Evolutionary conservation across 2,113 vertebrate genomes (phyloP), one percentile per base, ranked within the genome.

Genomic region (Pedionomus torquatus): DNA sequence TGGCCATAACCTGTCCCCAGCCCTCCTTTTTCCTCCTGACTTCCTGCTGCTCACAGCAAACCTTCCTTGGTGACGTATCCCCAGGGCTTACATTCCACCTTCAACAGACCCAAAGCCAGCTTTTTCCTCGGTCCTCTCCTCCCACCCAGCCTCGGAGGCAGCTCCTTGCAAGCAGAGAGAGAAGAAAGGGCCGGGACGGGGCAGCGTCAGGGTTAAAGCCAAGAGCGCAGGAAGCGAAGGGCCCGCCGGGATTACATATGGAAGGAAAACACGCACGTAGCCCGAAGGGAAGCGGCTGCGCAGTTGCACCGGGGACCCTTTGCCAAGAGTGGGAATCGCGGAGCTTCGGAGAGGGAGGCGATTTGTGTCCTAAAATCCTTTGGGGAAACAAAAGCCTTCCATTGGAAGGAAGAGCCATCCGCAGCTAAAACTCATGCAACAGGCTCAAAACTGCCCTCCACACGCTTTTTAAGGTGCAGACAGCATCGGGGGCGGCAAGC

Each of bases 181-280:
- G 31, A 28, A 39, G 55, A 11, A 9, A 2, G 5, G 17, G 83
- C 74, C 48, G 58, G 26, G 17, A 24, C 1, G 0, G 76, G 43
- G 91, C 49, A 23, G 49, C 77, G 46, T 23, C 9, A 51, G 89
- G 83, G 94, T 87, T 89, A 48, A 92, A 54, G 57, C 9, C 1
- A 17, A 13, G 2, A 7, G 14, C 2, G 74, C 26, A 81, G 95
- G 93, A 97, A 94, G 94, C 48, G 3, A 85, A 83, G 83, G 57
- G 85, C 81, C 78, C 63, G 33, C 91, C 20, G 90, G 90, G 94
- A 95, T 95, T 91, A 85, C 93, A 61, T 13, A 84, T 7, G 89
- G 72, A 80, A 94, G 87, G 87, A 95, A 95, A 94, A 46, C 93
- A 92, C 44, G 90, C 82, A 75, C 37, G 1, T 2, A 89, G 80